phyloP scores from a whole-genome alignment of 2,113 vertebrate species.

The Gymnobelideus leadbeateri region DNA sequence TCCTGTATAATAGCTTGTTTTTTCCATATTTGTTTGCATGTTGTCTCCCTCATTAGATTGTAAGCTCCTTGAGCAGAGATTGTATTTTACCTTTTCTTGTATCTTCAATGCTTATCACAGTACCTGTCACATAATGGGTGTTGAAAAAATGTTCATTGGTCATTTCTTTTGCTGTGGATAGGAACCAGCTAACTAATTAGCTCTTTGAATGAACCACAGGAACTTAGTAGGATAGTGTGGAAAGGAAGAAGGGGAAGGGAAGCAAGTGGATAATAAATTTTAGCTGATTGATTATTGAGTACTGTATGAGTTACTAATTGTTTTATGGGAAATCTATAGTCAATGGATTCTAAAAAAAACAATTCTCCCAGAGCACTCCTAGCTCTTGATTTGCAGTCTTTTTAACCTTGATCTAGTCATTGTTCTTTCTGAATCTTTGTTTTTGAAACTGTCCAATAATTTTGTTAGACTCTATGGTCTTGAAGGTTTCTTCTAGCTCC shows the following conservation, averaged over 20 bases:
- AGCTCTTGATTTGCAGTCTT: neutral
- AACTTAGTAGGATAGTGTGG: neutral
- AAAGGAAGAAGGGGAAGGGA: neutral
- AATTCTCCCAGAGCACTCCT: neutral
- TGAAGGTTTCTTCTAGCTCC: neutral
- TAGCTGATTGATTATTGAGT: neutral
- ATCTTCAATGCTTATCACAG: too few relatives aligned
- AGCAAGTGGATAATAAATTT: neutral
- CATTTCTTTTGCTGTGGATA: neutral
- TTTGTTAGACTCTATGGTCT: neutral
- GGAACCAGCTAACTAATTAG: too few relatives aligned
- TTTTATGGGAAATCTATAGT: neutral
- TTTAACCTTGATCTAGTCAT: neutral
- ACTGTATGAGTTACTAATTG: neutral
- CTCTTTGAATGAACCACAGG: too few relatives aligned
- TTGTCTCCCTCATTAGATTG: too few relatives aligned
- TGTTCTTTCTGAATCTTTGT: neutral
- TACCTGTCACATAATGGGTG: too few relatives aligned
- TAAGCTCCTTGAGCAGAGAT: too few relatives aligned
- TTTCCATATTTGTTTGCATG: neutral
- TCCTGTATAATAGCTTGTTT: too few relatives aligned
- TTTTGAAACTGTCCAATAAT: neutral
- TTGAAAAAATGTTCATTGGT: neutral
- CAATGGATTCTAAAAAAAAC: neutral
- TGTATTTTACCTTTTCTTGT: too few relatives aligned